Conservation (phyloP, 1,140 invertebrate species). For the Lepidostoma basale region DNA sequence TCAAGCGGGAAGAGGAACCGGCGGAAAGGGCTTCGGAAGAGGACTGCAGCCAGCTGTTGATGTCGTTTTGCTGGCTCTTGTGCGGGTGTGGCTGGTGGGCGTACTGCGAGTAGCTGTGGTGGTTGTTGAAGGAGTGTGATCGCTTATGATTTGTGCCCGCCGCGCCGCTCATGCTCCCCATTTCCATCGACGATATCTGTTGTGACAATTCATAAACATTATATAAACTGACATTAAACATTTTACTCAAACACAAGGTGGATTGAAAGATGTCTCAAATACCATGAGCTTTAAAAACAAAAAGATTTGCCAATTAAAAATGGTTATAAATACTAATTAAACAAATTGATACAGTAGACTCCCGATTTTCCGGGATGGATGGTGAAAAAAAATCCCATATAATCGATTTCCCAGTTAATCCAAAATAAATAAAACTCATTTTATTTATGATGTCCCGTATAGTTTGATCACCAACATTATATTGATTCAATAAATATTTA, state of each 20-base stretch:
- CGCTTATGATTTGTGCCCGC: conserved; percentile 63
- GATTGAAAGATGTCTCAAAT: too few species aligned
- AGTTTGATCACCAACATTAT: too few species aligned
- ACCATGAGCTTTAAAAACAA: too few species aligned
- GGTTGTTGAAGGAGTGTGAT: conserved; percentile 70
- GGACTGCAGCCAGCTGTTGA: conserved; percentile 53
- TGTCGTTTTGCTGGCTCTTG: conserved; percentile 47
- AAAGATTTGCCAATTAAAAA: too few species aligned
- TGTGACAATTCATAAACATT: background rate
- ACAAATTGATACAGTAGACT: too few species aligned
- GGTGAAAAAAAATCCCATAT: too few species aligned
- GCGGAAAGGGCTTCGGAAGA: conserved; percentile 58
- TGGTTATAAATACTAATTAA: too few species aligned
- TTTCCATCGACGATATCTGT: conserved; percentile 41
- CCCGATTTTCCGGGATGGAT: too few species aligned
- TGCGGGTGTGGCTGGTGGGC: conserved; percentile 61
- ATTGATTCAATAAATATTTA: too few species aligned
- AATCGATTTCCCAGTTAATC: too few species aligned
- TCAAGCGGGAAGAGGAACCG: conserved; percentile 15
- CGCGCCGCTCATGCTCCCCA: conserved; percentile 39
- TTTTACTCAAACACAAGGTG: background rate
- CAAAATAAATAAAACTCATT: too few species aligned
- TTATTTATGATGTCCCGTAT: too few species aligned
- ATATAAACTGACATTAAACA: background rate
- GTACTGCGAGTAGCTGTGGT: conserved; percentile 68